Percentiles rank a stretch among this genome's conserved stretches.
Conservation (phyloP, 2,113 vertebrate genomes). For the Crotalus horridus region DNA sequence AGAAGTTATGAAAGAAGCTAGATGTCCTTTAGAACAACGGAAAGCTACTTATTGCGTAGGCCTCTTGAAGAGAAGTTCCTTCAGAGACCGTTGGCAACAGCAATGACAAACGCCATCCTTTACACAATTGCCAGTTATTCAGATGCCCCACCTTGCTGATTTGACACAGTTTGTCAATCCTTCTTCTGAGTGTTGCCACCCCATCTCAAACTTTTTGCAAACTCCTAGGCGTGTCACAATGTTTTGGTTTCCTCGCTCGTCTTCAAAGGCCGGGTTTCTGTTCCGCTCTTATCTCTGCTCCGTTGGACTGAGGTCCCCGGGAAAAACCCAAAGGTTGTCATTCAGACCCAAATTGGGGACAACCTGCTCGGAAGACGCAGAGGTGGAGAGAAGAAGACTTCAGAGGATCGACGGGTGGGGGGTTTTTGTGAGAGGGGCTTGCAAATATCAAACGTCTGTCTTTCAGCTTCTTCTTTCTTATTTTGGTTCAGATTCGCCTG, state of each 20-base stretch:
- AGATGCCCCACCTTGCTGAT: background rate
- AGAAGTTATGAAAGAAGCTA: background rate
- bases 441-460: background rate
- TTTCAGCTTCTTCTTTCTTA: background rate
- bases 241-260: background rate
- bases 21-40: background rate
- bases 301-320: background rate
- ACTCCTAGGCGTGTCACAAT: background rate
- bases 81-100: background rate
- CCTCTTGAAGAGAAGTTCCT: background rate
- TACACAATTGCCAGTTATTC: background rate
- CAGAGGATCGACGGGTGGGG: background rate
- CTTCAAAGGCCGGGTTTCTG: background rate
- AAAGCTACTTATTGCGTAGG: background rate
- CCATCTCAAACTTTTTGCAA: background rate
- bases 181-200: background rate
- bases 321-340: background rate
- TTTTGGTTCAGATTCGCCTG: background rate
- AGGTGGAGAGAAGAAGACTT: background rate
- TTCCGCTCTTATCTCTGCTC: background rate
- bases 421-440: background rate
- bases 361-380: background rate
- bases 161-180: background rate
- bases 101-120: background rate
- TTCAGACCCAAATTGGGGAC: background rate